phyloP scores from a whole-genome alignment of 2,888 invertebrate species.

The Eupithecia subfuscata region DNA sequence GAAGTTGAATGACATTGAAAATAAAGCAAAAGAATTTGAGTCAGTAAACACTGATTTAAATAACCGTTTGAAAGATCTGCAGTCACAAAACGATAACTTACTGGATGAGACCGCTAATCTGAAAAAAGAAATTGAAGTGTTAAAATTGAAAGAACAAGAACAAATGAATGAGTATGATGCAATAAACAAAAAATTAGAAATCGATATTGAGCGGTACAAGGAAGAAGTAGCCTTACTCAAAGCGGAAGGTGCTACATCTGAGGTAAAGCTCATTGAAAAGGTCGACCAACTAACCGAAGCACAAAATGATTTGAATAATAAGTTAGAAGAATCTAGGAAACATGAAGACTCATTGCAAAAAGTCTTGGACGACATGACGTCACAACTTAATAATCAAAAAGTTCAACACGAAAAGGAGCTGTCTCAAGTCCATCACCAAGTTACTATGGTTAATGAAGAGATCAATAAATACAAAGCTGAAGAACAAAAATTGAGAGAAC shows the following conservation, averaged over 20 bases:
- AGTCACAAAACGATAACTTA: constrained; percentile 67
- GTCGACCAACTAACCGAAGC: constrained; percentile 79
- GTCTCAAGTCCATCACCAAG: constrained; percentile 62
- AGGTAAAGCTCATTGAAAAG: constrained; percentile 78
- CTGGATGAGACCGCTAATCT: constrained; percentile 75
- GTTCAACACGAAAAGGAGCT: constrained; percentile 71
- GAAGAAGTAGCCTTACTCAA: constrained; percentile 74
- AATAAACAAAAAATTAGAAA: constrained; percentile 70
- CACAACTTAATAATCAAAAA: constrained; percentile 75
- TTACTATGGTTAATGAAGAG: constrained; percentile 60
- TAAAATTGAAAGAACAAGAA: constrained; percentile 72
- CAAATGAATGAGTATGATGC: constrained; percentile 66
- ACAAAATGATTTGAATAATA: constrained; percentile 77
- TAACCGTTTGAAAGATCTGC: constrained; percentile 62
- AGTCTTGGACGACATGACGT: constrained; percentile 72
- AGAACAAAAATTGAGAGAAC: constrained; percentile 58
- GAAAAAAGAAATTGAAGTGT: constrained; percentile 70
- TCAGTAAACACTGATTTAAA: constrained; percentile 56
- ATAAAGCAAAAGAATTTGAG: constrained; percentile 70
- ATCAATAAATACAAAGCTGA: constrained; percentile 62
- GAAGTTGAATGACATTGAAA: constrained; percentile 67
- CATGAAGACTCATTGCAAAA: constrained; percentile 80
- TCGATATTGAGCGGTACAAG: constrained; percentile 77
- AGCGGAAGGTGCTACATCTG: constrained; percentile 74
- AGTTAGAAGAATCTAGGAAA: constrained; percentile 77